These are phyloP conservation scores for Drosophila subobscura DNA, from an alignment of 1,140 invertebrate species.

Conservation along the genomic window DNA sequence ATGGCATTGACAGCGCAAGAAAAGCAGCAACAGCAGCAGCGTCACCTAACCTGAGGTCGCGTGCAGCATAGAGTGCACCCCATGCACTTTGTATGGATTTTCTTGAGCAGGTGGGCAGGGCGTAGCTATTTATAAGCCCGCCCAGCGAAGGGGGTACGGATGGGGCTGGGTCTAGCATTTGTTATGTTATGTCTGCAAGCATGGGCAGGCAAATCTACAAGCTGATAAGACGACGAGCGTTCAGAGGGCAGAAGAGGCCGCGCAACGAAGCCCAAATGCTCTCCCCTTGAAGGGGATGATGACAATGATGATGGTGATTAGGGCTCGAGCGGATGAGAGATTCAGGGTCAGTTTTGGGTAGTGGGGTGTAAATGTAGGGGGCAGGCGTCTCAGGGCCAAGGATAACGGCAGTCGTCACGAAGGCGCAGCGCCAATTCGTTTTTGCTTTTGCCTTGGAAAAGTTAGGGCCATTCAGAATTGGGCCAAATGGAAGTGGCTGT, in stretches of 20 bases:
- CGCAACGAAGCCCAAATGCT: conserved; percentile 16
- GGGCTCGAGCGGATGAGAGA: conserved; percentile 18
- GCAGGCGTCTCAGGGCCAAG: conserved; percentile 41
- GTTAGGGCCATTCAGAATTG: conserved; percentile 14
- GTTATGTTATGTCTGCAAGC: conserved; percentile 3
- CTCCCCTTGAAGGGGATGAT: conserved; percentile 32
- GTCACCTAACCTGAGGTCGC: conserved; percentile 29
- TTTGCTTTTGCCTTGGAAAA: conserved; percentile 21
- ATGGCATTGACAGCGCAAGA: neutral
- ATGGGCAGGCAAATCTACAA: conserved; percentile 11
- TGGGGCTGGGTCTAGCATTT: neutral
- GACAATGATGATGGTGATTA: conserved; percentile 32
- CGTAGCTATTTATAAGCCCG: conserved; percentile 37
- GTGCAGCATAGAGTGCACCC: conserved; percentile 42
- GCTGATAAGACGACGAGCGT: conserved; percentile 43
- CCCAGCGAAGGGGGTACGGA: neutral
- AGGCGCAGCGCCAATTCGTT: conserved; percentile 20
- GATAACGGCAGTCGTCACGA: conserved; percentile 38
- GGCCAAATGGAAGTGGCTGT: conserved; percentile 28
- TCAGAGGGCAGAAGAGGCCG: too few species aligned
- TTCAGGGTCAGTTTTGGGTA: conserved; percentile 15
- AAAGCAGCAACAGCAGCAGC: conserved; percentile 7
- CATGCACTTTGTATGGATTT: conserved; percentile 48
- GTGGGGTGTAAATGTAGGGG: conserved; percentile 1
- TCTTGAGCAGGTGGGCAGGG: conserved; percentile 26